These are phyloP conservation scores for Polia nebulosa DNA, from an alignment of 2,888 invertebrate species.

Conservation along the genomic window DNA sequence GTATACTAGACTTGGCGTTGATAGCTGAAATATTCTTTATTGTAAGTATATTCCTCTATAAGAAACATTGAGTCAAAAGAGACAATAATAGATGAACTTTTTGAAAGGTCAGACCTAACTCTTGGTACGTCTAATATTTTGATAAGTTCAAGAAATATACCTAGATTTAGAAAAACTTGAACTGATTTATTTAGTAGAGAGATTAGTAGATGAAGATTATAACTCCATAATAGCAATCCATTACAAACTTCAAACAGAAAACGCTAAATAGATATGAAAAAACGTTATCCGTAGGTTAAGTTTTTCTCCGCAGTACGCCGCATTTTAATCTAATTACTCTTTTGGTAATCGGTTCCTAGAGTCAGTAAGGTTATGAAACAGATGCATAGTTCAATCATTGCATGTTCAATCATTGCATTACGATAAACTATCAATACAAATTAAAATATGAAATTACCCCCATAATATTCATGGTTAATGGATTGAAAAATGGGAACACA, in stretches of 20 bases:
- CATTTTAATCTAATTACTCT: conserved; percentile 36
- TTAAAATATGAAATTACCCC: too few species aligned
- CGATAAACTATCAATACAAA: conserved; percentile 29
- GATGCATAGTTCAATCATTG: conserved; percentile 11
- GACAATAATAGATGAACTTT: not conserved
- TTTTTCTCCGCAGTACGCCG: conserved; percentile 9
- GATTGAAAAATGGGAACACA: conserved; percentile 7
- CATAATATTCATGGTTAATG: conserved; percentile 4
- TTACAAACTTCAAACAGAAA: not conserved
- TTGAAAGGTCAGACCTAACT: not conserved
- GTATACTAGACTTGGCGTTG: not conserved
- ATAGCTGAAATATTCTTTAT: not conserved
- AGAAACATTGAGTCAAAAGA: not conserved
- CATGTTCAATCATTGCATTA: conserved; percentile 19
- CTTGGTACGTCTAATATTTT: not conserved
- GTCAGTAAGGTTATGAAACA: conserved; percentile 4
- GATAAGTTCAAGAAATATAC: not conserved
- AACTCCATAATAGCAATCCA: not conserved
- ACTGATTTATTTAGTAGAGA: too few species aligned
- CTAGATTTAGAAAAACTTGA: too few species aligned
- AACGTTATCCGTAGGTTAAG: not conserved
- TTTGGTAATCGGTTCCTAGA: conserved; percentile 26
- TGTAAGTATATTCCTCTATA: not conserved
- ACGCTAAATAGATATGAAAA: not conserved
- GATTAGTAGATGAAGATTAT: not conserved